Evolutionary conservation across 2,888 invertebrate species (phyloP), one percentile per base, ranked within the genome.

Genomic region (Zele albiditarsus): DNA sequence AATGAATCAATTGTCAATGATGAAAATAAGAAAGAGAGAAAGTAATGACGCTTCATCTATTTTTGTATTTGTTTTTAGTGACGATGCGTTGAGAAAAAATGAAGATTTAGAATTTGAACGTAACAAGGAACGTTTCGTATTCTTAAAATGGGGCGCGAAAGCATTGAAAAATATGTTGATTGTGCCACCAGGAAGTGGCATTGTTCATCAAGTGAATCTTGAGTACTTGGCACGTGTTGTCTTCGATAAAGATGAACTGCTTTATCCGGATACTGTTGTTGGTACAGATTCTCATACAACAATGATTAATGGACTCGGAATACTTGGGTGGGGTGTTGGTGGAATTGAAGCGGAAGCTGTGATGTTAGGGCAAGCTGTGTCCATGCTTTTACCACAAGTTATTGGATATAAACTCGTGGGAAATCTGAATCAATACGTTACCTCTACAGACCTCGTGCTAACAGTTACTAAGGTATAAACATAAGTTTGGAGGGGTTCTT

Each of bases 281-380:
- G 99, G 99, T 10, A 99, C 99, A 0, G 99, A 99, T 92, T 98
- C 98, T 0, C 99, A 99, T 86, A 99, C 99, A 1, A 99, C 99
- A 16, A 99, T 99, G 98, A 98, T 99, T 80, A 98, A 98, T 87
- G 98, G 98, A 0, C 92, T 98, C 3, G 98, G 99, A 0, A 96
- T 99, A 1, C 92, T 98, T 4, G 99, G 98, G 1, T 99, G 98
- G 98, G 98, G 98, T 78, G 96, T 96, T 23, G 97, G 97, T 60
- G 97, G 95, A 91, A 99, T 99, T 82, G 99, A 99, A 92, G 99
- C 99, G 0, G 99, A 99, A 89, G 98, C 99, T 3, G 99, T 98
- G 58, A 99, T 99, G 99, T 90, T 99, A 84, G 98, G 98, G 0
- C 98, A 99, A 88, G 95, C 98, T 0, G 98, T 99, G 85, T 96